Evolutionary conservation across 2,888 invertebrate genomes (phyloP), one percentile per base, ranked within the genome.

Genomic region (Crossocerus cetratus): DNA sequence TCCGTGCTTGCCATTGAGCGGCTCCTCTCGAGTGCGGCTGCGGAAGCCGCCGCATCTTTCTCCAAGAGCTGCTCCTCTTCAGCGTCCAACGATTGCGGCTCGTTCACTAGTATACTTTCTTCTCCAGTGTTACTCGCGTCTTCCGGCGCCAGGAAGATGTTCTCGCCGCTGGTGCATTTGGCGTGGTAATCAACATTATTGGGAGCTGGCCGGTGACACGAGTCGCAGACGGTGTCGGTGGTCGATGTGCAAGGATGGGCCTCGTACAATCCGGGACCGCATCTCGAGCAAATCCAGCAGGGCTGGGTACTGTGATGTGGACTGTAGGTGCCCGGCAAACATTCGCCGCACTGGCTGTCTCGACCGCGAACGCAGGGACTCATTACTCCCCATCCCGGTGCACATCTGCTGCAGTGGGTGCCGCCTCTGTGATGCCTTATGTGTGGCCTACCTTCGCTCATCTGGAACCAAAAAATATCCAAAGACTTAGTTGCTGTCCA

Each of bases 201-300:
- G 0, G 65, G 73, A 0, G 85, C 83, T 0, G 85, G 85, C 2
- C 90, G 87, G 56, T 87, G 86, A 68, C 91, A 91, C 20, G 90
- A 90, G 69, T 91, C 91, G 79, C 91, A 91, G 16, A 91, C 84
- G 8, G 91, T 91, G 82, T 91, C 91, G 20, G 86, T 76, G 11
- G 77, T 84, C 0, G 86, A 61, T n/a, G 84, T 86, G 77, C 91
- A 91, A 2, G 90, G 86, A 72, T 90, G 90, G 0, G 91, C 91
- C 74, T 90, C 91, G 86, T 89, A 91, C n/a, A 91, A 80, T 5
- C 90, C 90, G 0, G 87, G 88, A 0, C 91, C 91, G 72, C 91
- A 91, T 45, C 90, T 84, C 20, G 91, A 90, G 77, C 91, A 91
- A 43, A 90, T 87, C 90, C 90, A 90, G 69, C 91, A 91, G 13